A percentile compares a stretch with the other conserved stretches of the same genome.
phyloP scores from a whole-genome alignment of 2,888 invertebrate species.

The Orchestes rusci region DNA sequence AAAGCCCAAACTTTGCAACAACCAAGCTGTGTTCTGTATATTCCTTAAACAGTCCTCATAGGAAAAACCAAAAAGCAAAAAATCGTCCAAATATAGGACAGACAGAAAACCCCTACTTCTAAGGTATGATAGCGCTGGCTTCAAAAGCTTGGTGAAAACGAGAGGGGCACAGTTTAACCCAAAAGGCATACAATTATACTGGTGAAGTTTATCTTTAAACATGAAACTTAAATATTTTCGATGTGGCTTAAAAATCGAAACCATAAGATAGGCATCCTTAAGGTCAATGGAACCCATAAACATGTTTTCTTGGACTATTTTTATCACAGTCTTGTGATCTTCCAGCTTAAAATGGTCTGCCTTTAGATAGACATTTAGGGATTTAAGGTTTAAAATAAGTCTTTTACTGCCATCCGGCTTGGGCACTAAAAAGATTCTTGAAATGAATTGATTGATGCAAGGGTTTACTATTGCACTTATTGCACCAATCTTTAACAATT shows the following conservation, averaged over 20 bases:
- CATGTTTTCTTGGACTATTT: constrained; percentile 20
- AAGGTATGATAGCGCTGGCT: background rate
- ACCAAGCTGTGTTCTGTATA: background rate
- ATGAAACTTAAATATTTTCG: constrained; percentile 28
- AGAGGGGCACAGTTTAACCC: background rate
- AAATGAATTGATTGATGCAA: no score
- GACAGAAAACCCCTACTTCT: background rate
- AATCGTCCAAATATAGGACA: background rate
- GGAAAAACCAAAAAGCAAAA: background rate
- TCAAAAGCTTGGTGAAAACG: background rate
- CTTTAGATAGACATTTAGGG: constrained; percentile 23
- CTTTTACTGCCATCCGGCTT: constrained; percentile 8
- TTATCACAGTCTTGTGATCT: constrained; percentile 22
- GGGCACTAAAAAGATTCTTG: constrained; percentile 14
- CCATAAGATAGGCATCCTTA: constrained; percentile 23
- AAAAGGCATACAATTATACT: constrained; percentile 17
- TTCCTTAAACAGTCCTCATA: background rate
- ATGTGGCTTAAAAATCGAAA: constrained; percentile 19
- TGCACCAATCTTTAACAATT: no score
- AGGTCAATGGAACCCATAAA: constrained; percentile 19
- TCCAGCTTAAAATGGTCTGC: constrained; percentile 30
- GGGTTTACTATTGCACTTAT: no score
- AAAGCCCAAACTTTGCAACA: background rate
- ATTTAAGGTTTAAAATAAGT: constrained; percentile 18
- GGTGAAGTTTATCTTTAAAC: constrained; percentile 24